A percentile compares a stretch with the other conserved stretches of the same genome.
Evolutionary conservation across 2,888 invertebrate genomes (phyloP).

Genomic region (Fragum sueziense): DNA sequence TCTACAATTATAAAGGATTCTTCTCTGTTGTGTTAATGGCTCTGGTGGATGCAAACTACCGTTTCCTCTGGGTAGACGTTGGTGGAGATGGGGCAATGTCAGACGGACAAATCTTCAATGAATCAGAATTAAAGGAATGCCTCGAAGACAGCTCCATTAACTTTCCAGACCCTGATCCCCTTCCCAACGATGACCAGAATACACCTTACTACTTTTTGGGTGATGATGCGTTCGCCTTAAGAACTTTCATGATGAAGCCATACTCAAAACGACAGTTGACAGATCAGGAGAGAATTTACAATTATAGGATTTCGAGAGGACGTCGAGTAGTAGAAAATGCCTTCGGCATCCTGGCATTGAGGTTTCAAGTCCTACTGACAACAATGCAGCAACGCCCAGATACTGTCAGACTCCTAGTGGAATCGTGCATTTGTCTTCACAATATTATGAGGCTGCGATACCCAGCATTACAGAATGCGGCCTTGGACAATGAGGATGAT

Average conservation of each 20-base stretch:
- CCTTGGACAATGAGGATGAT: conserved; percentile 58
- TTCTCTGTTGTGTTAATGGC: conserved; percentile 55
- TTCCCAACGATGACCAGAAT: conserved; percentile 54
- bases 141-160: conserved; percentile 45
- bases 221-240: conserved; percentile 61
- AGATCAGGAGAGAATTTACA: conserved; percentile 53
- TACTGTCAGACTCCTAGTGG: conserved; percentile 28
- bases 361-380: conserved; percentile 21
- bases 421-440: conserved; percentile 53
- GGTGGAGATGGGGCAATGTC: conserved; percentile 40
- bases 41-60: conserved; percentile 64
- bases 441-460: conserved; percentile 56
- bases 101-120: conserved; percentile 54
- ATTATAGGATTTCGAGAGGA: conserved; percentile 56
- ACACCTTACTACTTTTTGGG: conserved; percentile 61
- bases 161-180: conserved; percentile 48
- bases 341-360: conserved; percentile 32
- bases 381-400: conserved; percentile 48
- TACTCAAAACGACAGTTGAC: conserved; percentile 47
- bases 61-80: conserved; percentile 59
- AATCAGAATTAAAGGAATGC: conserved; percentile 40
- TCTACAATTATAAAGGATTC: conserved; percentile 62
- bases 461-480: conserved; percentile 45
- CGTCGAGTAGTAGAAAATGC: conserved; percentile 31
- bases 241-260: conserved; percentile 62